phyloP scores from a whole-genome alignment of 2,888 invertebrate genomes.

The Orgyia antiqua region DNA sequence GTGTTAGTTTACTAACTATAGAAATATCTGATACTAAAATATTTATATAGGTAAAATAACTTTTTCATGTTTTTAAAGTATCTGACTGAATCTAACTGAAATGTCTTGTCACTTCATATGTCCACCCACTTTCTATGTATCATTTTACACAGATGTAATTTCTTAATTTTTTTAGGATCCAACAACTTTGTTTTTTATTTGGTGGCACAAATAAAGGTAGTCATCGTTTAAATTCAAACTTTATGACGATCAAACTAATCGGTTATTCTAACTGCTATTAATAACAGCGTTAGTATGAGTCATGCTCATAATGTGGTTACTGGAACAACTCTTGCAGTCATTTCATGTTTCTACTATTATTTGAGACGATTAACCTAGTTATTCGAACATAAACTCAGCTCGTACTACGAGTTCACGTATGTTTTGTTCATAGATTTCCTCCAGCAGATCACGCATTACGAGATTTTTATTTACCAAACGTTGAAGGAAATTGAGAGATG shows the following conservation, averaged over 20 bases:
- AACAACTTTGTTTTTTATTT: background rate
- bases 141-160: no score
- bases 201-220: constrained; percentile 2
- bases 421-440: constrained; percentile 27
- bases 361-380: constrained; percentile 61
- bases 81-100: no score
- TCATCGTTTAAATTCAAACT: constrained; percentile 11
- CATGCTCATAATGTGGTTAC: constrained; percentile 47
- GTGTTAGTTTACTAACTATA: no score
- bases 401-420: constrained; percentile 28
- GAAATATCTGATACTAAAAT: no score
- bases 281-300: constrained; percentile 43
- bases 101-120: constrained; percentile 2
- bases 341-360: constrained; percentile 45
- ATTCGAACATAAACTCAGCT: constrained; percentile 35
- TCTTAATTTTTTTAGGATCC: constrained; percentile 16
- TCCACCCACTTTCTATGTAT: constrained; percentile 4
- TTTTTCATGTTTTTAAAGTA: no score
- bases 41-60: no score
- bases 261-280: constrained; percentile 10
- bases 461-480: no score
- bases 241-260: constrained; percentile 11
- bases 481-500: no score
- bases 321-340: constrained; percentile 38
- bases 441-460: no score